A percentile compares a stretch with the other conserved stretches of the same genome.
phyloP scores from a whole-genome alignment of 2,113 vertebrate genomes.

The Excalfactoria chinensis region DNA sequence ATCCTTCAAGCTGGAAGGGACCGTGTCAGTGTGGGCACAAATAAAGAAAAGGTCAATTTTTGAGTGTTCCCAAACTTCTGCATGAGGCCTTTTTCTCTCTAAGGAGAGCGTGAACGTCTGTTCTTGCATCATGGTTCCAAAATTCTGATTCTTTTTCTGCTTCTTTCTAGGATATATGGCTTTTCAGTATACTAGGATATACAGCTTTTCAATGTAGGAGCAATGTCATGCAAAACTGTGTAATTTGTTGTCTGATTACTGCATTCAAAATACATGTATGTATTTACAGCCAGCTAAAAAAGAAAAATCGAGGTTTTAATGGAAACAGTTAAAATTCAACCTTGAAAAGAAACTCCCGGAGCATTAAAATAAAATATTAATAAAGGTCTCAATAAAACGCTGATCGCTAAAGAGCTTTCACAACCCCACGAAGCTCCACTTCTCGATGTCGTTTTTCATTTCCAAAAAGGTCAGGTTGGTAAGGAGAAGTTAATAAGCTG shows the following conservation, averaged over 20 bases:
- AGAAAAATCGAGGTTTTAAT: not conserved
- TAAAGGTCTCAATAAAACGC: not conserved
- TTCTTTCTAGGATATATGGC: not conserved
- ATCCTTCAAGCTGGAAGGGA: too few relatives aligned
- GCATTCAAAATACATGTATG: not conserved
- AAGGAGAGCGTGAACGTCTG: not conserved
- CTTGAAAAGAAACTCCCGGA: not conserved
- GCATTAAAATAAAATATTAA: not conserved
- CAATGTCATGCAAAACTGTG: not conserved
- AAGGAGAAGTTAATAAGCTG: constrained; percentile 18
- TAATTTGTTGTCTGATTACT: not conserved
- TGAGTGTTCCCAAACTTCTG: not conserved
- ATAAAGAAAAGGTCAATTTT: not conserved
- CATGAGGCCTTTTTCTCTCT: not conserved
- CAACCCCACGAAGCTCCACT: not conserved
- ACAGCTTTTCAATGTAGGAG: not conserved
- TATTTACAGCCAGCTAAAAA: not conserved
- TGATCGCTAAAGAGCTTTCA: not conserved
- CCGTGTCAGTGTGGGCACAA: not conserved
- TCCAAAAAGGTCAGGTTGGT: not conserved
- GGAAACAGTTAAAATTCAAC: not conserved
- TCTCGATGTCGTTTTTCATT: not conserved
- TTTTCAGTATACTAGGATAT: not conserved
- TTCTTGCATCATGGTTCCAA: not conserved
- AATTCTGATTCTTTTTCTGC: not conserved